Conservation (phyloP, 2,797 vertebrate genomes). For the Hyperoplus immaculatus region DNA sequence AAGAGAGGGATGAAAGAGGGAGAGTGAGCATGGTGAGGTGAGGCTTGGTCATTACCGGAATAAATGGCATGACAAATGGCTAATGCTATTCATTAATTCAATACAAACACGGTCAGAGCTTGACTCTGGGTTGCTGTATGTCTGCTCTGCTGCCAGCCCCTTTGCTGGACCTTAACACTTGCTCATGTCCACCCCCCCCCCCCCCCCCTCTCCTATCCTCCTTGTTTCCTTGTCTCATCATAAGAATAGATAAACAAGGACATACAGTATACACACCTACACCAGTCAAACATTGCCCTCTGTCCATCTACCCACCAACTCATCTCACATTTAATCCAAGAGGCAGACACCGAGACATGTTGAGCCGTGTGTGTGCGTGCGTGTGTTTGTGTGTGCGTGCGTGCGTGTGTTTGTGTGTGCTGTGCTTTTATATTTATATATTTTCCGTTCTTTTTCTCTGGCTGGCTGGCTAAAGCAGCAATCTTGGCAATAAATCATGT, state of each 20-base stretch:
- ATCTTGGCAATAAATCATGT: slow-evolving; percentile 87
- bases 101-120: slow-evolving; percentile 66
- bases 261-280: slow-evolving; percentile 53
- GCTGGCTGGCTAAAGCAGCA: slow-evolving; percentile 78
- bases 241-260: slow-evolving; percentile 71
- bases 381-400: neutral
- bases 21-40: neutral
- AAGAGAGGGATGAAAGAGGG: slow-evolving; percentile 67
- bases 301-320: slow-evolving; percentile 29
- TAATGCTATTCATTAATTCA: slow-evolving; percentile 82
- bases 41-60: slow-evolving; percentile 73
- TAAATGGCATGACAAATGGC: slow-evolving; percentile 79
- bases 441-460: slow-evolving; percentile 71
- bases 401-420: neutral
- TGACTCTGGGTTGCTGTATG: slow-evolving; percentile 20
- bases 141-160: slow-evolving; percentile 22
- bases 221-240: slow-evolving; percentile 56
- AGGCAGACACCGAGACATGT: slow-evolving; percentile 15
- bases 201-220: slow-evolving; percentile 25
- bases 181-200: slow-evolving; percentile 18
- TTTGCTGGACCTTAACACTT: slow-evolving; percentile 46
- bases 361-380: neutral
- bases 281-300: slow-evolving; percentile 62
- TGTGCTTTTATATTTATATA: slow-evolving; percentile 78
- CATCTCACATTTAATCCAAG: slow-evolving; percentile 31